Evolutionary conservation across 2,113 vertebrate species (phyloP), one percentile per base, ranked within the genome.

Genomic region (Donacobius atricapilla): DNA sequence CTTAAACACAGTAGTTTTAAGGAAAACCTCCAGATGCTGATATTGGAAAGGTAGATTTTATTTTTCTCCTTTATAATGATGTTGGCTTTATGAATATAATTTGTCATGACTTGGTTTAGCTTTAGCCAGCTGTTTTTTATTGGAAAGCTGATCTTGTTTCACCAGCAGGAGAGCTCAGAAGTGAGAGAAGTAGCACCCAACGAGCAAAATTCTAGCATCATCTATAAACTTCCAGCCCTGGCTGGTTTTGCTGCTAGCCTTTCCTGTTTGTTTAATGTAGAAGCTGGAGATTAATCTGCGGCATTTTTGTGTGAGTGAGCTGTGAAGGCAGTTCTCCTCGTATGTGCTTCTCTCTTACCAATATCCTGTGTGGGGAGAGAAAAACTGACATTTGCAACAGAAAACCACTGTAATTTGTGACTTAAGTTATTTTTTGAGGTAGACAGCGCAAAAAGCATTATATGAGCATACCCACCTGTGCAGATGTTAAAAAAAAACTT

Each of bases 111-210:
- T 94, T 57, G 40, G 27, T 90, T 90, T 90, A 82, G 57, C 45
- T 83, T 84, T 64, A 76, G 44, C 60, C 94, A 95, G 94, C 80
- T 96, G 93, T 7, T 90, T 96, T 83, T 68, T 78, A 94, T 93
- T 95, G 87, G 77, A 65, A 48, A 88, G 8, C 82, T 83, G 90
- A 83, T 97, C 84, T 58, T 69, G 31, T 97, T 95, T 96, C 91
- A 80, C 48, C 39, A 24, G 44, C 82, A 65, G 61, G 70, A 86
- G 75, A 83, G 70, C 82, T 90, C 50, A 73, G 70, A 93, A 96
- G 87, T 73, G 93, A 77, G 33, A 85, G 79, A 93, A 94, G 66
- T 93, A 93, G 93, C 84, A 86, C 87, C 82, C 18, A 20, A 91
- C 94, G 87, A 86, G 63, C 56, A 85, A 79, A 93, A 87, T 63